These are phyloP conservation scores for Cyphomyrus discorhynchus DNA, from an alignment of 2,113 vertebrate species.

Conservation along the genomic window DNA sequence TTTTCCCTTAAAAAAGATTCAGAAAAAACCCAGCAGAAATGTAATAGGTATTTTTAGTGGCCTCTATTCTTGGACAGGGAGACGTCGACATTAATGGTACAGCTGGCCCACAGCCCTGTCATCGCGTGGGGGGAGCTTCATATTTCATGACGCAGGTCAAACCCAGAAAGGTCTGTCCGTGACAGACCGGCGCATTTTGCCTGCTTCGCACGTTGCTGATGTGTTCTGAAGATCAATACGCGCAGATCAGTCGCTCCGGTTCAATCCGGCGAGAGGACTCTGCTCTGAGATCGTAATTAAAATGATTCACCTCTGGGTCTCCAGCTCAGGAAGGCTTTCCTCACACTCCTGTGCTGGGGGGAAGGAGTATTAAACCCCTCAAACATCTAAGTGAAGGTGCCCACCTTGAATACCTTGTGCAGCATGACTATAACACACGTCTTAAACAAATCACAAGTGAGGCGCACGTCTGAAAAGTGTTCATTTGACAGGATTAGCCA, in stretches of 20 bases:
- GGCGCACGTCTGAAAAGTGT: neutral
- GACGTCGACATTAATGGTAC: neutral
- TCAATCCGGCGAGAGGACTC: neutral
- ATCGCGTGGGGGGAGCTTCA: neutral
- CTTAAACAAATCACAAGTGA: neutral
- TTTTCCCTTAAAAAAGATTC: neutral
- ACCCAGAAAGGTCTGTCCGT: neutral
- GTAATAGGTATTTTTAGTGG: neutral
- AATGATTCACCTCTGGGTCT: neutral
- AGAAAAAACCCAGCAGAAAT: neutral
- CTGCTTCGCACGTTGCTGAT: neutral
- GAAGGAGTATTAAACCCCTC: neutral
- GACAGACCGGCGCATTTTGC: neutral
- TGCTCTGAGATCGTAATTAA: neutral
- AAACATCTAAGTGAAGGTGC: neutral
- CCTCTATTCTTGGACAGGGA: neutral
- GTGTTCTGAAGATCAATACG: neutral
- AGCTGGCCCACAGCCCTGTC: neutral
- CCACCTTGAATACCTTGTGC: neutral
- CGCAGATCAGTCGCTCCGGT: neutral
- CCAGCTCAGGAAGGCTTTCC: neutral
- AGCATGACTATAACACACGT: neutral
- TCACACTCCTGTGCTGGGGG: neutral
- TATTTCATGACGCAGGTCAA: neutral
- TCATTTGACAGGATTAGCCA: neutral